Base-by-base conservation (phyloP, 2,888 invertebrate species). In the Onthophagus sagittarius region DNA sequence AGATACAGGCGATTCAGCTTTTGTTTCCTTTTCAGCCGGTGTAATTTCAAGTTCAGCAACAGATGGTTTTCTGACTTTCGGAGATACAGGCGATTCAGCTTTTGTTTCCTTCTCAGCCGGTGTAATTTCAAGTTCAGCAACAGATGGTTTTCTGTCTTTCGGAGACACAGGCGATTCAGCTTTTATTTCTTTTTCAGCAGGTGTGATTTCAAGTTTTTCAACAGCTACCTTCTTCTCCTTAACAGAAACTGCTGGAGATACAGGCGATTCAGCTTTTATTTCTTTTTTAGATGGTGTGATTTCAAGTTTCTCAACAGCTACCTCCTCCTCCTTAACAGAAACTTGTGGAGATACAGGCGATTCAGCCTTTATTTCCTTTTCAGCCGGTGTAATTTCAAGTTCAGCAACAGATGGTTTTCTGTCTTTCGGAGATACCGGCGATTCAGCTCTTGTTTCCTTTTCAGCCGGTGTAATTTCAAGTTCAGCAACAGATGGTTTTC, bases 11-110 rank as follows among this genome's bases (percentile, higher is more conserved):
- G 11, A 7, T 53, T 53, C 39, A 1, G 39, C 39, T 53, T 53
- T 11, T 2, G 5, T 39, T 67, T 9, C 13, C 62, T 72, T 64
- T 65, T 75, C 72, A 15, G 23, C 67, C 33, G 63, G 63, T 31
- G 39, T 53, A 53, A 53, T 53, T 4, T 53, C 39, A 1, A 11
- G 9, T 53, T 53, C 39, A 2, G 7, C 39, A 53, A 4, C 39
- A 4, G 7, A 9, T 9, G 39, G 39, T 53, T 53, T 53, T 11
- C 6, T 11, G 9, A 4, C 39, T 53, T 53, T 53, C 11, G 39
- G 39, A 53, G 5, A 53, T 53, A 53, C 9, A 53, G 39, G 1
- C 7, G 39, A 53, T 0, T 2, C 11, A 2, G 15, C 63, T 33
- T 63, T 14, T 7, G 32, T 32, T 23, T 1, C 65, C 65, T 65